These are phyloP conservation scores for Plectus sambesii DNA, from an alignment of 1,140 invertebrate species.

Conservation along the genomic window DNA sequence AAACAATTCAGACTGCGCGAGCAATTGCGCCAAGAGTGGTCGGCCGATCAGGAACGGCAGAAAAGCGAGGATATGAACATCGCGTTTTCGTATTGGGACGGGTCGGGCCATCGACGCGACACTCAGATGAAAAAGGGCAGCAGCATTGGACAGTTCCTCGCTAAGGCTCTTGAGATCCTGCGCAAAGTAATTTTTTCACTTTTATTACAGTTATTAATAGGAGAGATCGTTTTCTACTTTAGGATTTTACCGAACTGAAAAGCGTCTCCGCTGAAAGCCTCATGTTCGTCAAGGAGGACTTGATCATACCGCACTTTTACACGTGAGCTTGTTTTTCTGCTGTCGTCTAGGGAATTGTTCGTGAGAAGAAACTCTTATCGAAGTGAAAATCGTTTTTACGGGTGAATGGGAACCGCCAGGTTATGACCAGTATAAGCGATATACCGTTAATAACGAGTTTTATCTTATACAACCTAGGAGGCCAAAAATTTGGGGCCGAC, in stretches of 20 bases:
- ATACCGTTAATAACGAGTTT: too few species aligned
- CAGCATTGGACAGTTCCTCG: slow-evolving; percentile 93
- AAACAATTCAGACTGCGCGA: slow-evolving; percentile 65
- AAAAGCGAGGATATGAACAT: slow-evolving; percentile 98
- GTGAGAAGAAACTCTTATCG: too few species aligned
- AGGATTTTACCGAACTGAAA: slow-evolving; percentile 93
- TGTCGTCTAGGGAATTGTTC: too few species aligned
- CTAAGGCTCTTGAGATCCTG: slow-evolving; percentile 54
- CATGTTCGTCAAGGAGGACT: slow-evolving; percentile 99
- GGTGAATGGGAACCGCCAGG: too few species aligned
- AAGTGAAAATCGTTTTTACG: too few species aligned
- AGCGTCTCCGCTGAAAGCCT: slow-evolving; percentile 90
- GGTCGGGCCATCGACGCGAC: slow-evolving; percentile 88
- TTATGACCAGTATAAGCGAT: too few species aligned
- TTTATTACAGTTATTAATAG: too few species aligned
- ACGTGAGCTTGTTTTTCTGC: slow-evolving; percentile 31
- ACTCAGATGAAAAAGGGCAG: slow-evolving; percentile 89
- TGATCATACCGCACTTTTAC: slow-evolving; percentile 87
- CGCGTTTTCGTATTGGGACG: slow-evolving; percentile 99
- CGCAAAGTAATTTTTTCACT: slow-evolving; percentile 27
- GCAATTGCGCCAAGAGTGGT: slow-evolving; percentile 83
- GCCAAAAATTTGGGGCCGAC: slow-evolving; percentile 1
- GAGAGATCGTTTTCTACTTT: slow-evolving; percentile 63
- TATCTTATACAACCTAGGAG: slow-evolving; percentile 1
- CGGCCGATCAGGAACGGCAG: slow-evolving; percentile 77